Evolutionary conservation across 2,797 vertebrate genomes (phyloP), one percentile per base, ranked within the genome.

Genomic region (Mormyrops attenuatus): DNA sequence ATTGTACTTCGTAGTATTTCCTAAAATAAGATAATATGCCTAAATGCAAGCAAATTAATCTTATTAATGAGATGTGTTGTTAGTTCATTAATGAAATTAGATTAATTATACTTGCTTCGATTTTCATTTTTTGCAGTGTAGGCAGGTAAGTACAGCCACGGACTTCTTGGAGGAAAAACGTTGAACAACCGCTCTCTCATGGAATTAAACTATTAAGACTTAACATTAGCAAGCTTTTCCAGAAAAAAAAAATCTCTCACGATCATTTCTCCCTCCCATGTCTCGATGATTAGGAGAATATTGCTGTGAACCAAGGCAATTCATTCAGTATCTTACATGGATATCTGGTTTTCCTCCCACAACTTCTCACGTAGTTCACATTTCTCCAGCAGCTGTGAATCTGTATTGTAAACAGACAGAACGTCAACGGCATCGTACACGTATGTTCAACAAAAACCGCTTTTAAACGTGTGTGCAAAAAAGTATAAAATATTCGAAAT

Each of bases 311-410:
- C 85, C 85, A 55, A 55, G 15, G 13, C 44, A 15, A 22, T 77
- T 86, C 3, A 69, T 20, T 26, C 38, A 2, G 7, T 89, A 82
- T 90, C 89, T 55, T 47, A 96, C 96, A 95, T 93, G 41, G 90
- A 91, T 17, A 41, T 85, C 20, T 93, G 91, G 88, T 92, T 53
- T 38, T 95, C 93, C 38, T 95, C 93, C 92, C 94, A 90, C 55
- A 95, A 91, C 49, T 93, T 88, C 90, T 90, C 34, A 30, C 94
- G 93, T 15, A 94, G 85, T 85, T 94, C 94, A 90, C 95, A 92
- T 26, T 93, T 94, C 69, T 96, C 95, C 87, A 94, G 94, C 89
- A 95, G 87, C n/a, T 91, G 90, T 91, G 93, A 93, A 92, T 96
- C 96, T 96, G 38, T 15, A 92, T 86, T 6, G 73, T 34, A 89